Conservation (phyloP, 2,113 vertebrate species). For the Pagrus major region DNA sequence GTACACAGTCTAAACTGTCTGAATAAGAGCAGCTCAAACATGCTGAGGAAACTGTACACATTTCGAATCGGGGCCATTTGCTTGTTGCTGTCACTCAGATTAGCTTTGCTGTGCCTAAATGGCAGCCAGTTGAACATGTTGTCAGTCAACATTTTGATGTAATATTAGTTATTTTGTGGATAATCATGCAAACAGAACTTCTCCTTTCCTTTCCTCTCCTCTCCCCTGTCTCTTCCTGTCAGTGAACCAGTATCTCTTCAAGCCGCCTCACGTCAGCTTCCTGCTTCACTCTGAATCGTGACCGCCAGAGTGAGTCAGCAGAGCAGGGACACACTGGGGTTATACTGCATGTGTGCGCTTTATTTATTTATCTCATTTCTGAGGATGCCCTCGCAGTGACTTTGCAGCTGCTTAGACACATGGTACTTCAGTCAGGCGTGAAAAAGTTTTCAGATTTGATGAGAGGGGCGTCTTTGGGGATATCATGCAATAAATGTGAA, state of each 20-base stretch:
- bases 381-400: background rate
- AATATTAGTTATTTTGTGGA: background rate
- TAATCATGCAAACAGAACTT: background rate
- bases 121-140: background rate
- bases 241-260: background rate
- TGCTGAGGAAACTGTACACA: background rate
- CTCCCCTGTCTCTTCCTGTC: background rate
- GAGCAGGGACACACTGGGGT: background rate
- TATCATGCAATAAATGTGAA: background rate
- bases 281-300: constrained; percentile 28
- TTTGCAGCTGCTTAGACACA: background rate
- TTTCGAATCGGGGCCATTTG: background rate
- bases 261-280: constrained; percentile 9
- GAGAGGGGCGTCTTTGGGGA: background rate
- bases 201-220: constrained; percentile 1
- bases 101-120: background rate
- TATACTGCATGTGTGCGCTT: background rate
- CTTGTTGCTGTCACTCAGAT: background rate
- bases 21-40: constrained; percentile 2
- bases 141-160: background rate
- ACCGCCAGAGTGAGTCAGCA: constrained; percentile 40
- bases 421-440: background rate
- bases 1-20: constrained; percentile 8
- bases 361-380: constrained; percentile 7
- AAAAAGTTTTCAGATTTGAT: background rate